A percentile compares a stretch with the other conserved stretches of the same genome.
Conservation (phyloP, 1,140 invertebrate species). For the Trichomalopsis sarcophagae region DNA sequence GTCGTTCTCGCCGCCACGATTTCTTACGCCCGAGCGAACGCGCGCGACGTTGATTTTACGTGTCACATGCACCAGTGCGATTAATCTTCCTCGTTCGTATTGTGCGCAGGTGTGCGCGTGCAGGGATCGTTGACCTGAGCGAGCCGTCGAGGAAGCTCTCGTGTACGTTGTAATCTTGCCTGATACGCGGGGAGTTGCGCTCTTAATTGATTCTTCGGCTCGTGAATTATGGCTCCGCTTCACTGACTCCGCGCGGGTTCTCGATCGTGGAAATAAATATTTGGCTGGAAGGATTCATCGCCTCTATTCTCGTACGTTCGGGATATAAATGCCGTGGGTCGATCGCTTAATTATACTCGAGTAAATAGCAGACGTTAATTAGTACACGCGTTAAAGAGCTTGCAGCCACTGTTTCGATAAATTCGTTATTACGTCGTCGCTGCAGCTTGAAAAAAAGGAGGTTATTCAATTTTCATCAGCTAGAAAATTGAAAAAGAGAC, state of each 20-base stretch:
- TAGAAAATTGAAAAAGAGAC: not conserved
- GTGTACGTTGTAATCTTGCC: not conserved
- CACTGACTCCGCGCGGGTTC: no score
- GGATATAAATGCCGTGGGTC: no score
- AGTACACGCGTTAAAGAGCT: no score
- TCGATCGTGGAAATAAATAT: no score
- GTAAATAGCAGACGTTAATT: no score
- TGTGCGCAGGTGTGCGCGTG: not conserved
- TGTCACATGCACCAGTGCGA: conserved; percentile 13
- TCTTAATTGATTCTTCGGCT: not conserved
- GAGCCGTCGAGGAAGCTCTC: conserved; percentile 3
- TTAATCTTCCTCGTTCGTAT: conserved; percentile 20
- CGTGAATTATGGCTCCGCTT: not conserved
- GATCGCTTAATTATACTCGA: no score
- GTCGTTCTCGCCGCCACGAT: not conserved
- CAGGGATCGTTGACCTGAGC: conserved; percentile 2
- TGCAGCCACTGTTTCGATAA: no score
- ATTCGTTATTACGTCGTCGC: no score
- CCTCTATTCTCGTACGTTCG: no score
- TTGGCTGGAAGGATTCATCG: no score
- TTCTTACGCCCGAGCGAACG: conserved; percentile 7
- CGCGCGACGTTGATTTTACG: conserved; percentile 23
- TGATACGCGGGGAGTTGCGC: not conserved
- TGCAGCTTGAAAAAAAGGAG: not conserved
- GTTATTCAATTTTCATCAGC: not conserved